Base-by-base conservation (phyloP, 2,797 vertebrate genomes). In the Atherinosoma microstoma region DNA sequence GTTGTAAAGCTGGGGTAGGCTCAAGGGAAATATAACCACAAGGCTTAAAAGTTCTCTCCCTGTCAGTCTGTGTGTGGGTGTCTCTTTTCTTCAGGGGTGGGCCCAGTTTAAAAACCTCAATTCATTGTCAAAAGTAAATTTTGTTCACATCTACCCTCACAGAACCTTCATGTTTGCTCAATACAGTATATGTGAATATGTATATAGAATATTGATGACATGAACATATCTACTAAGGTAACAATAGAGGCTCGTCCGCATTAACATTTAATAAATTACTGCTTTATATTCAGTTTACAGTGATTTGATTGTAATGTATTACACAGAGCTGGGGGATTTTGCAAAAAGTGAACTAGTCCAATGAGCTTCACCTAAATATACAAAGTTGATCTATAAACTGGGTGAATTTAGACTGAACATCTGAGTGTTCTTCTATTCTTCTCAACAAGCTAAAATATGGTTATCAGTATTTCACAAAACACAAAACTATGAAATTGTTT, bases 1-100 rank as follows among this genome's bases (percentile, higher is more conserved):
- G 88, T 90, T 88, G 84, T 93, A 90, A 92, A 85, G 90, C 84
- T 75, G 82, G 82, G 84, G 77, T 79, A 80, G 70, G 83, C 91
- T 92, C 89, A 64, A 63, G 93, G 92, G 92, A 92, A 90, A 92
- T 93, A 91, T 89, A 90, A 91, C 78, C 71, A 74, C 72, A 80
- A 79, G 78, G 79, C 84, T 91, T 82, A 82, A 84, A 89, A 78
- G 72, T 81, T 81, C 54, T 81, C 75, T 77, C 64, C 51, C 63
- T 75, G 29, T 77, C 58, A 72, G 38, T 83, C 64, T 79, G 58
- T 53, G 40, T 81, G 51, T 61, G 15, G 67, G 36, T 70, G 20
- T 82, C 15, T 67, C n/a, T 79, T 56, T 35, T 68, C 72, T 49
- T 22, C 70, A 71, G 81, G 70, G 78, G 86, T 84, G 64, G 83